phyloP scores from a whole-genome alignment of 2,888 invertebrate species.

The Sipunculus nudus region DNA sequence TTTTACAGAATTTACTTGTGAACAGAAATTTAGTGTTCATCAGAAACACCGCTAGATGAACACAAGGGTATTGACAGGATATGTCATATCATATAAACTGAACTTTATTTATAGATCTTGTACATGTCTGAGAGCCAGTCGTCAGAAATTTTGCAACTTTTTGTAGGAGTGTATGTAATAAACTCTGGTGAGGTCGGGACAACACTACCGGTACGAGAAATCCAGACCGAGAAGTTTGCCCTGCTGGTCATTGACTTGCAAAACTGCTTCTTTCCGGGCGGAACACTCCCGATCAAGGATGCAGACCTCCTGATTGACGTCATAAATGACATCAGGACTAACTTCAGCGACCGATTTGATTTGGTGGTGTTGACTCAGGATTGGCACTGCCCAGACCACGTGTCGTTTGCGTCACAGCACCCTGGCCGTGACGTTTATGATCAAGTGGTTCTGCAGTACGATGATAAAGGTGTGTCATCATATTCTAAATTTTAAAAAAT shows the following conservation, averaged over 20 bases:
- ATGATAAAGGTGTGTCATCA: conserved; percentile 40
- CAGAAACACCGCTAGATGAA: too few relatives aligned
- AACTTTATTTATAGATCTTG: too few relatives aligned
- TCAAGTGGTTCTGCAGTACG: conserved; percentile 41
- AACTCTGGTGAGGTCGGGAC: too few relatives aligned
- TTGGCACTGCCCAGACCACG: conserved; percentile 56
- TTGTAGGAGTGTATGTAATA: too few relatives aligned
- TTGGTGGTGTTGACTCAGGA: conserved; percentile 53
- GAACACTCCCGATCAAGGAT: conserved; percentile 47
- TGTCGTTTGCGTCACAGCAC: conserved; percentile 57
- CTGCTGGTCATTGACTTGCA: conserved; percentile 56
- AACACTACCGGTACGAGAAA: too few relatives aligned
- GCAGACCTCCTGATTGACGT: conserved; percentile 48
- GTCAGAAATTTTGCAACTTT: too few relatives aligned
- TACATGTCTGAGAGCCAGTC: too few relatives aligned
- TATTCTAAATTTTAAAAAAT: not conserved
- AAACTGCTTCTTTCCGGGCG: conserved; percentile 53
- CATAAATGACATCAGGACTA: conserved; percentile 48
- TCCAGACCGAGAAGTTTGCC: conserved; percentile 40
- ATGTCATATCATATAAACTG: too few relatives aligned
- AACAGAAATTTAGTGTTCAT: too few relatives aligned
- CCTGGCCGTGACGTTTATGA: conserved; percentile 19
- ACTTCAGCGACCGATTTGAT: conserved; percentile 38
- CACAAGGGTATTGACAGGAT: too few relatives aligned
- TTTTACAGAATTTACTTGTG: too few relatives aligned